Evolutionary conservation across 2,797 vertebrate species (phyloP).

Genomic region (Cynodonichthys magdalenae): DNA sequence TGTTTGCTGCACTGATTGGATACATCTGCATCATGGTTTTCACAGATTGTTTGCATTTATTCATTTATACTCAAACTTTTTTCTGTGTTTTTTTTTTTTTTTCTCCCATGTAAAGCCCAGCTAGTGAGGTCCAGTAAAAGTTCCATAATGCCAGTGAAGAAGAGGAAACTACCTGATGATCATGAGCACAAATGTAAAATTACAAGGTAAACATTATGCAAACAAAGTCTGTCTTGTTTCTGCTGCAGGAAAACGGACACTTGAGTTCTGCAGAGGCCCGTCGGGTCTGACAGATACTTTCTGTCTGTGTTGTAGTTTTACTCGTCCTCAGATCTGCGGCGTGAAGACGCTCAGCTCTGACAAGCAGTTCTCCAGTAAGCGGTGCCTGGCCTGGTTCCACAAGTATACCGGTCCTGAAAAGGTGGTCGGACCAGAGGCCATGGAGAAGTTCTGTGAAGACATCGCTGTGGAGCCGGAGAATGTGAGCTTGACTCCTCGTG

Average conservation of each 20-base stretch:
- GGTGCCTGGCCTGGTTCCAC: slow-evolving; percentile 97
- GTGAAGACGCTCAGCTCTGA: slow-evolving; percentile 83
- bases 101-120: slow-evolving; percentile 44
- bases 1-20: no score
- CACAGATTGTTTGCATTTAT: no score
- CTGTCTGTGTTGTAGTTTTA: slow-evolving; percentile 43
- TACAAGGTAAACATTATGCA: slow-evolving; percentile 79
- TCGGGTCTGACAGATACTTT: background rate
- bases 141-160: slow-evolving; percentile 91
- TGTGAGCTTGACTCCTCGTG: slow-evolving; percentile 73
- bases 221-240: no score
- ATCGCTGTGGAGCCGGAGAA: slow-evolving; percentile 97
- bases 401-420: slow-evolving; percentile 91
- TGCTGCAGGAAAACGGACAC: no score
- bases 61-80: no score
- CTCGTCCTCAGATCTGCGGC: slow-evolving; percentile 86
- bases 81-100: no score
- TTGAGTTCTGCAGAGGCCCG: no score
- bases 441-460: slow-evolving; percentile 98
- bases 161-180: slow-evolving; percentile 90
- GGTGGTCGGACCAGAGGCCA: slow-evolving; percentile 93
- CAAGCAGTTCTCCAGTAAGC: slow-evolving; percentile 93
- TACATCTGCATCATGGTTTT: no score
- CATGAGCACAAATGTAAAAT: slow-evolving; percentile 88
- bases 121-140: slow-evolving; percentile 55